phyloP scores from a whole-genome alignment of 1,140 invertebrate species.

The Hesperophylax magnus region DNA sequence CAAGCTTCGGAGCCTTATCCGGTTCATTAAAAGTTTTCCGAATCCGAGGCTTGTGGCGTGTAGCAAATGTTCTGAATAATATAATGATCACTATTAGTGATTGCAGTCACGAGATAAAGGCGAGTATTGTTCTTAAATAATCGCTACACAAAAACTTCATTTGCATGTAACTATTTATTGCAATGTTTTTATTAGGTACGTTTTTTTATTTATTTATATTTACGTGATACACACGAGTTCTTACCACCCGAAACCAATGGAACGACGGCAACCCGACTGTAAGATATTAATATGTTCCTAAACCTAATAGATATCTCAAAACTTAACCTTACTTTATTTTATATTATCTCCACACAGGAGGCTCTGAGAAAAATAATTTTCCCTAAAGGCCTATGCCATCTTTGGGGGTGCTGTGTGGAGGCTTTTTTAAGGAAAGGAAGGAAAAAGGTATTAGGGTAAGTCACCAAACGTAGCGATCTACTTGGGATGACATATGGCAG shows the following conservation, averaged over 20 bases:
- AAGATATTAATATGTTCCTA: too few species aligned
- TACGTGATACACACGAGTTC: neutral
- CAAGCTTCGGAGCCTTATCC: neutral
- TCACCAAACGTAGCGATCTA: too few species aligned
- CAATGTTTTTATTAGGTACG: neutral
- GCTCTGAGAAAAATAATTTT: too few species aligned
- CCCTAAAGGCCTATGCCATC: too few species aligned
- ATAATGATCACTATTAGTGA: conserved; percentile 19
- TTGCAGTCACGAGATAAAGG: conserved; percentile 19
- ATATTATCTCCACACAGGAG: too few species aligned
- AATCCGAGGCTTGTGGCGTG: neutral
- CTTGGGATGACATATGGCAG: too few species aligned
- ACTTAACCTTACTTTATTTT: too few species aligned
- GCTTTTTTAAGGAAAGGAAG: too few species aligned
- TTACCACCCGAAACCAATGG: neutral
- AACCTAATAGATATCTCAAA: too few species aligned
- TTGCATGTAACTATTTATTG: neutral
- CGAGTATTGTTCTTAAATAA: conserved; percentile 26
- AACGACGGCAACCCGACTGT: too few species aligned
- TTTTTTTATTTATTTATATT: neutral
- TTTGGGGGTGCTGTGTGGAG: too few species aligned
- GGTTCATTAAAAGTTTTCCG: conserved; percentile 19
- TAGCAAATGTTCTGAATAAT: neutral
- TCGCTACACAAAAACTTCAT: neutral
- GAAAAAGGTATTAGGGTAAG: too few species aligned